These are phyloP conservation scores for Chionomys nivalis DNA, from an alignment of 2,113 vertebrate genomes.

Conservation along the genomic window DNA sequence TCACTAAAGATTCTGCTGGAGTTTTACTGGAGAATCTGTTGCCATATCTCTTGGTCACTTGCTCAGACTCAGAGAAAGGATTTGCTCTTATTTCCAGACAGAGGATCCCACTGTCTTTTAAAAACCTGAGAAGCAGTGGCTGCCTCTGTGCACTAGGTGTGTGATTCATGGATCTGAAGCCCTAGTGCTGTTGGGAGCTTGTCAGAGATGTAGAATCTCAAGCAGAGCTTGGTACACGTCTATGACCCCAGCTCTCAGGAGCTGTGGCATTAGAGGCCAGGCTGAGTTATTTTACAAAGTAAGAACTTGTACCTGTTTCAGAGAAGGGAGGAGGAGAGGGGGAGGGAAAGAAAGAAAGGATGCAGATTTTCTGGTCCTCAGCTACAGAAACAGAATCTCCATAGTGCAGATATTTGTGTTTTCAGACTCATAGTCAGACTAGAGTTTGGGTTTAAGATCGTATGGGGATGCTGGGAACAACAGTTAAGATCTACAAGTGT, in stretches of 20 bases:
- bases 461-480: background rate
- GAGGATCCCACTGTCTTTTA: background rate
- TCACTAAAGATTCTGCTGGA: background rate
- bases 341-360: background rate
- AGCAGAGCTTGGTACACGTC: background rate
- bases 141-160: background rate
- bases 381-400: background rate
- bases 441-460: background rate
- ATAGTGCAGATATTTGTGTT: background rate
- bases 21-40: background rate
- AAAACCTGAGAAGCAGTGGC: background rate
- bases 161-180: fast-evolving
- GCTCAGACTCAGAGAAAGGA: background rate
- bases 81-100: background rate
- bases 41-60: background rate
- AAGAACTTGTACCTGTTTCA: background rate
- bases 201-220: background rate
- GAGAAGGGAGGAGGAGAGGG: background rate
- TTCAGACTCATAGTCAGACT: background rate
- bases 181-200: background rate
- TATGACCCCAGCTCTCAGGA: background rate
- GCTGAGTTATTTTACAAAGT: background rate
- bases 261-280: background rate
- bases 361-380: background rate
- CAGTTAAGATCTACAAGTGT: background rate